Evolutionary conservation across 2,888 invertebrate species (phyloP).

Genomic region (Eupithecia inturbata): DNA sequence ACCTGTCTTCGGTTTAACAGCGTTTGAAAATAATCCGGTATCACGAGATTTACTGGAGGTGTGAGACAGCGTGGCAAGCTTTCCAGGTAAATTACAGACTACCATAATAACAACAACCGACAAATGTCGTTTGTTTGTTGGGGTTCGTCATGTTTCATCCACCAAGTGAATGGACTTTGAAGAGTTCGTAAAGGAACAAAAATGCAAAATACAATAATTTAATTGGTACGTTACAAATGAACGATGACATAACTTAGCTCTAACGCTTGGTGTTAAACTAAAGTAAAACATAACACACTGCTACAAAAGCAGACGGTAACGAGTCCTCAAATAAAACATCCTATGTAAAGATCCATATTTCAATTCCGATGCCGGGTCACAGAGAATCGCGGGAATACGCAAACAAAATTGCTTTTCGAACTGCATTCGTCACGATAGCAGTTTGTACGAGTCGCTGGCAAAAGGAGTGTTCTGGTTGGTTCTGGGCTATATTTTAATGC

Average conservation of each 20-base stretch:
- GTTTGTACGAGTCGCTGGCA: constrained; percentile 3
- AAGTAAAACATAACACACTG: background rate
- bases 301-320: background rate
- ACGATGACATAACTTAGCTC: background rate
- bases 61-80: background rate
- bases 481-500: background rate
- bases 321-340: constrained; percentile 1
- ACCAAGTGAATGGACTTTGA: background rate
- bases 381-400: constrained; percentile 44
- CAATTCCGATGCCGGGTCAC: constrained; percentile 36
- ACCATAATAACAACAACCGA: background rate
- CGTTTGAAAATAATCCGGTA: constrained; percentile 34
- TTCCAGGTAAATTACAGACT: no score
- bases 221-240: no score
- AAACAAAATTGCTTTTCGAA: constrained; percentile 54
- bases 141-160: background rate
- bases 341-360: constrained; percentile 6
- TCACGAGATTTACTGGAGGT: background rate
- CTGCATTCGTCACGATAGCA: constrained; percentile 40
- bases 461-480: background rate
- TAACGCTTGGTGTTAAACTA: background rate
- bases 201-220: no score
- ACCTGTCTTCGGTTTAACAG: constrained; percentile 46
- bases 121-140: background rate
- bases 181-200: background rate